Conservation (phyloP, 2,113 vertebrate species). For the Catharus fuscescens region DNA sequence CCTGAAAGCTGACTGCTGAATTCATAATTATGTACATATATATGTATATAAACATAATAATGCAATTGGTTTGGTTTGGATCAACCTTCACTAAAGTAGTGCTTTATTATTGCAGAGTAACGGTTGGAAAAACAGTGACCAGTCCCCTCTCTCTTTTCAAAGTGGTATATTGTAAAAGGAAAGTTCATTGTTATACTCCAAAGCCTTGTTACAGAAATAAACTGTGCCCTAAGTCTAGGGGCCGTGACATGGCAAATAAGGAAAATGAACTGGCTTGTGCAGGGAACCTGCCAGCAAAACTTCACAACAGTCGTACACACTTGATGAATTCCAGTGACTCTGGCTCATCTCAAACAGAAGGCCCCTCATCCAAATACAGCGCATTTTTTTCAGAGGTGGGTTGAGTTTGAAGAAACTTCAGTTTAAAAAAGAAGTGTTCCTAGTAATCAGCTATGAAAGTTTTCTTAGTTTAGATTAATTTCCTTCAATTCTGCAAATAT, state of each 20-base stretch:
- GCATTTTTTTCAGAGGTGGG: conserved; percentile 91
- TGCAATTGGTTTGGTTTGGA: neutral
- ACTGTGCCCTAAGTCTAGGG: conserved; percentile 72
- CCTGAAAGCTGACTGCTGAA: neutral
- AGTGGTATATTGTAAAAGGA: conserved; percentile 74
- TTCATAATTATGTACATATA: neutral
- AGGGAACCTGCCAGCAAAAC: conserved; percentile 81
- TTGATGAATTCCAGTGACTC: conserved; percentile 83
- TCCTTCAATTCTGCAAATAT: neutral
- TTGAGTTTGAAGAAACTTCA: neutral
- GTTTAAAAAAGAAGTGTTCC: neutral
- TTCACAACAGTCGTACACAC: conserved; percentile 75
- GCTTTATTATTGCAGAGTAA: conserved; percentile 63
- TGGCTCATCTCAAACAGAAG: conserved; percentile 79
- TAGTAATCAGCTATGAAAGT: neutral
- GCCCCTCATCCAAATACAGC: conserved; percentile 83
- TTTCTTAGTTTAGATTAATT: neutral
- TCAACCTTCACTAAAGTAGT: neutral
- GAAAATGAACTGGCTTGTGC: conserved; percentile 92
- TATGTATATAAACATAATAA: neutral
- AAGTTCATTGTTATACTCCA: conserved; percentile 69
- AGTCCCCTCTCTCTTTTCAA: conserved; percentile 71
- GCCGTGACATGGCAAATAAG: conserved; percentile 87
- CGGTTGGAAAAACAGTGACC: conserved; percentile 76
- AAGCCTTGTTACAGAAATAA: conserved; percentile 76